Percentiles rank a stretch among this genome's conserved stretches.
phyloP scores from a whole-genome alignment of 2,888 invertebrate genomes.

The Chydorus sphaericus region DNA sequence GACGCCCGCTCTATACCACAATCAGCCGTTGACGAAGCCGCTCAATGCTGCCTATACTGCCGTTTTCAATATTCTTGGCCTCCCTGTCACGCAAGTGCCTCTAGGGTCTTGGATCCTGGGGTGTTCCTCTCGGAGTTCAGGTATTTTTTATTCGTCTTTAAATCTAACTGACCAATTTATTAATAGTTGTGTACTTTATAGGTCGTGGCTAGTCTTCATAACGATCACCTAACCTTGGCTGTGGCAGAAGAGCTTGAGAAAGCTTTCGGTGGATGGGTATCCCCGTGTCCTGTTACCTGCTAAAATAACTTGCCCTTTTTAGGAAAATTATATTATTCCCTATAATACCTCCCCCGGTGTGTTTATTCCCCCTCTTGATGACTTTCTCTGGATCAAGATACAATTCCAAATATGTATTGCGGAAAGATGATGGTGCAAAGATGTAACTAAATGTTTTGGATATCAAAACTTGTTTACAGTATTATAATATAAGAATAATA shows the following conservation, averaged over 20 bases:
- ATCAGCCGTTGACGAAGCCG: constrained; percentile 63
- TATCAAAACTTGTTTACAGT: too few species aligned
- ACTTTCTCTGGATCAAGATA: too few species aligned
- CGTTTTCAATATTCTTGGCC: constrained; percentile 69
- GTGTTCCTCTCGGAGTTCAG: constrained; percentile 64
- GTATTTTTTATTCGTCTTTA: constrained; percentile 29
- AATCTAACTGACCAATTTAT: too few species aligned
- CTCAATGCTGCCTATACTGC: constrained; percentile 77
- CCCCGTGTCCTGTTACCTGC: constrained; percentile 29
- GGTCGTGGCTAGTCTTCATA: constrained; percentile 55
- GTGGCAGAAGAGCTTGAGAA: constrained; percentile 62
- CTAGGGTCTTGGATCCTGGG: constrained; percentile 45
- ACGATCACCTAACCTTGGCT: constrained; percentile 64
- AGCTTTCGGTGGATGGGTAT: constrained; percentile 68
- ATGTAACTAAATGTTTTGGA: too few species aligned
- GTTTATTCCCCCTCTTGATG: too few species aligned
- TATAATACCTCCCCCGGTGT: too few species aligned
- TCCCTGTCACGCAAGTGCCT: constrained; percentile 76
- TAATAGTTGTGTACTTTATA: too few species aligned
- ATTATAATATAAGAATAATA: too few species aligned
- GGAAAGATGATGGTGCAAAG: too few species aligned
- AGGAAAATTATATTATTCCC: too few species aligned
- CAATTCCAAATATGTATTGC: too few species aligned
- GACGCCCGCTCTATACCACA: constrained; percentile 73
- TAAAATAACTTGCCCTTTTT: too few species aligned